Evolutionary conservation across 2,113 vertebrate genomes (phyloP).

Genomic region (Gallinago paraguaiae): DNA sequence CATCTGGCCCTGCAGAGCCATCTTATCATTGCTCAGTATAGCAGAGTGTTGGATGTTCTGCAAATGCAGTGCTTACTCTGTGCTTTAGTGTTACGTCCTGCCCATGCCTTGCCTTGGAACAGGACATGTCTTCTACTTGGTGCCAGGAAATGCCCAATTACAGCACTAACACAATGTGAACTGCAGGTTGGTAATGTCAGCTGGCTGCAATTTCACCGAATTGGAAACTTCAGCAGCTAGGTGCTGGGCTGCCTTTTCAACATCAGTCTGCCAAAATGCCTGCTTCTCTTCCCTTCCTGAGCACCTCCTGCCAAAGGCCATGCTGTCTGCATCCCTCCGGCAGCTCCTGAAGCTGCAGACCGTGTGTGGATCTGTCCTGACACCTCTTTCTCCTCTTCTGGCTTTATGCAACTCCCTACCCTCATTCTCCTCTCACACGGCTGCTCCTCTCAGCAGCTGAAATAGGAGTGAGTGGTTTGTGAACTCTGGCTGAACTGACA

Average conservation of each 20-base stretch:
- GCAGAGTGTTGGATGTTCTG: neutral
- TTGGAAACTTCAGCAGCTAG: neutral
- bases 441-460: neutral
- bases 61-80: neutral
- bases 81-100: neutral
- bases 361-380: neutral
- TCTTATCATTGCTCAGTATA: rapidly evolving
- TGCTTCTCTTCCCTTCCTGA: neutral
- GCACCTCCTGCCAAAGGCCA: neutral
- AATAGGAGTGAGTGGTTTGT: neutral
- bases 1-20: neutral
- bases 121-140: neutral
- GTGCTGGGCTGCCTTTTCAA: neutral
- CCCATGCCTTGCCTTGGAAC: neutral
- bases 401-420: neutral
- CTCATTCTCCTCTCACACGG: neutral
- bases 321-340: neutral
- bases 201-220: neutral
- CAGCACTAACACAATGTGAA: neutral
- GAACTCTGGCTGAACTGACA: slow-evolving; percentile 53
- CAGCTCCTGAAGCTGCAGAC: neutral
- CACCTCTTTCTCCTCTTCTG: neutral
- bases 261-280: neutral
- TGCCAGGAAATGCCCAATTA: neutral
- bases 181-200: neutral